Conservation (phyloP, 2,797 vertebrate genomes). For the Pempheris klunzingeri region DNA sequence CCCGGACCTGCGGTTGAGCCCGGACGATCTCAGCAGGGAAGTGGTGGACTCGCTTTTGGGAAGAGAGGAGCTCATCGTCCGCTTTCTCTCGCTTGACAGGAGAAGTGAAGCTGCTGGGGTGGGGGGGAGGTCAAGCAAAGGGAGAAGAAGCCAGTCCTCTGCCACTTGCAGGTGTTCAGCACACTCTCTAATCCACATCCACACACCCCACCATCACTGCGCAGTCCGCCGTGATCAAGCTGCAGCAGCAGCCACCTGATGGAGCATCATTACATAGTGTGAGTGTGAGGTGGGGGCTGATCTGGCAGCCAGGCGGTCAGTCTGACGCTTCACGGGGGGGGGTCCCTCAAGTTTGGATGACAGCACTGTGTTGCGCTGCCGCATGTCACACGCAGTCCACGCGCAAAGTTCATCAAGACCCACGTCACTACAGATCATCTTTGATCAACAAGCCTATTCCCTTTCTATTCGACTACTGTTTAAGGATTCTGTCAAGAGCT, state of each 20-base stretch:
- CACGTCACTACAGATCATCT: conserved; percentile 56
- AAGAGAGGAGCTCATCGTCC: conserved; percentile 89
- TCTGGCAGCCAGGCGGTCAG: conserved; percentile 40
- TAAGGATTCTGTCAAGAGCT: background rate
- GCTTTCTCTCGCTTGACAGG: conserved; percentile 9
- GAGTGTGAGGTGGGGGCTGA: conserved; percentile 36
- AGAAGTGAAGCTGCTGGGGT: conserved; percentile 41
- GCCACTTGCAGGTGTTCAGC: conserved; percentile 67
- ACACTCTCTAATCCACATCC: conserved; percentile 37
- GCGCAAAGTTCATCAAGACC: conserved; percentile 49
- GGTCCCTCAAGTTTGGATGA: conserved; percentile 60
- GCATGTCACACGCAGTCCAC: conserved; percentile 37
- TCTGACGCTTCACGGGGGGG: conserved; percentile 33
- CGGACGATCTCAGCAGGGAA: conserved; percentile 87
- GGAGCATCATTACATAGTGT: conserved; percentile 16
- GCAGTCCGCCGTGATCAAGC: conserved; percentile 19
- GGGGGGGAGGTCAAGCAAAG: conserved; percentile 5
- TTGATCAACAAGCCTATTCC: background rate
- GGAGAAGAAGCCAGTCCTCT: conserved; percentile 50
- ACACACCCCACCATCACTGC: conserved; percentile 32
- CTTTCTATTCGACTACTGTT: background rate
- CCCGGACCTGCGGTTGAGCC: conserved; percentile 80
- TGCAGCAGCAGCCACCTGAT: conserved; percentile 57
- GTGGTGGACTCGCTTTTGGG: conserved; percentile 93
- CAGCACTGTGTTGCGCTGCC: conserved; percentile 49